phyloP scores from a whole-genome alignment of 53 echinoderm and acorn worm genomes.

The Henricia sp. region DNA sequence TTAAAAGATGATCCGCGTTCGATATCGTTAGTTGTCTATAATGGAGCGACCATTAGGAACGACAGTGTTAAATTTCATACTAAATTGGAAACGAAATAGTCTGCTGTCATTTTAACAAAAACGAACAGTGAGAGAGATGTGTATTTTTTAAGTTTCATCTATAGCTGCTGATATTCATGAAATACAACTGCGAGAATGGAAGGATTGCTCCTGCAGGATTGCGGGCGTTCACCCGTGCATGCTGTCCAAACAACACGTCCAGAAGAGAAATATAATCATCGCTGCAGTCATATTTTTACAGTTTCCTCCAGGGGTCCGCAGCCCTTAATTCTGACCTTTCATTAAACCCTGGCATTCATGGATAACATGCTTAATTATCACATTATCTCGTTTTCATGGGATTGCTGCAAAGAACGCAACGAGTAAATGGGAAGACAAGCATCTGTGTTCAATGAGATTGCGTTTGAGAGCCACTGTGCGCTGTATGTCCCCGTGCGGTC shows the following conservation, averaged over 20 bases:
- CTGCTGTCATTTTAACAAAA: no score
- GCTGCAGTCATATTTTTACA: neutral
- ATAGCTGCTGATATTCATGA: no score
- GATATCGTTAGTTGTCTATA: no score
- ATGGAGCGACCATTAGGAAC: no score
- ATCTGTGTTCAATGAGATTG: neutral
- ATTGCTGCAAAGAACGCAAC: neutral
- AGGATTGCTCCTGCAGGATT: neutral
- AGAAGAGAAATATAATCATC: neutral
- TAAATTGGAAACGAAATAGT: no score
- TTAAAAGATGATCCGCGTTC: no score
- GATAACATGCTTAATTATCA: constrained; percentile 38
- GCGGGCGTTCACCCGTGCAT: constrained; percentile 1
- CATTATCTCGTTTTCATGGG: constrained; percentile 13
- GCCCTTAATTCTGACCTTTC: neutral
- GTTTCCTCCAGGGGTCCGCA: neutral
- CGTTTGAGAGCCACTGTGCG: neutral
- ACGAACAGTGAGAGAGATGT: no score
- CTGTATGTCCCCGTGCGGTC: neutral
- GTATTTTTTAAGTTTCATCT: no score
- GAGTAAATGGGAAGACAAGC: neutral
- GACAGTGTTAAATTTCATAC: no score
- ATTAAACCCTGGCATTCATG: neutral
- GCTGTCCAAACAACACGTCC: neutral
- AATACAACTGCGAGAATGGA: neutral